Base-by-base conservation (phyloP, 2,888 invertebrate species). In the Drosophila conformis region DNA sequence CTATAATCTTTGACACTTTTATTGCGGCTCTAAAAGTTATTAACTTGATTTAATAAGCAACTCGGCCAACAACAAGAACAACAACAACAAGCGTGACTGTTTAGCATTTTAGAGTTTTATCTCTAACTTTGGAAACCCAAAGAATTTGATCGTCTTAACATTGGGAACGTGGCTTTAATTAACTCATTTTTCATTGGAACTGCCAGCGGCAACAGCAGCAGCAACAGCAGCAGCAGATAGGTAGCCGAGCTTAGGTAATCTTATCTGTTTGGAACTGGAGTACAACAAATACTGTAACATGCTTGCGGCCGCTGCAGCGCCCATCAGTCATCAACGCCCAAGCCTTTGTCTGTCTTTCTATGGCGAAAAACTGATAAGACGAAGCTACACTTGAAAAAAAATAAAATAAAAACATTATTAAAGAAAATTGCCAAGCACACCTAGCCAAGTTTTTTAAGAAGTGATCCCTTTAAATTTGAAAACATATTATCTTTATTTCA, bases 1-100 rank as follows among this genome's bases (percentile, higher is more conserved):
- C 91, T 86, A 90, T 91, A 85, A 91, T 91, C 87, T 91, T 90
- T 91, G 91, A 91, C 91, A 91, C 90, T 91, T 91, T 91, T 91
- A 91, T 91, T 91, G 87, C 91, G 76, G 75, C 87, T 86, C 83
- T 80, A 87, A 89, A 91, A 92, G 92, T 92, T 91, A 91, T 92
- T 91, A 92, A 91, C 83, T 91, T 92, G 91, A 91, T 91, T 91
- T 91, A 92, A 91, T 91, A 91, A 91, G 84, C 89, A 79, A 52
- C 79, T 77, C 62, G 75, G 80, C 78, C 84, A 75, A 63, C 61
- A 69, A 49, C 62, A 36, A 59, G 57, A 69, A 49, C 62, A 36
- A 59, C 65, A 51, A 49, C 59, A 69, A 53, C 33, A 53, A 69
- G 82, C 69, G 65, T 66, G 54, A 76, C 74, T 80, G 80, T 69